A percentile compares a stretch with the other conserved stretches of the same genome.
phyloP scores from a whole-genome alignment of 2,797 vertebrate species.

The Philypnodon macrostomus region DNA sequence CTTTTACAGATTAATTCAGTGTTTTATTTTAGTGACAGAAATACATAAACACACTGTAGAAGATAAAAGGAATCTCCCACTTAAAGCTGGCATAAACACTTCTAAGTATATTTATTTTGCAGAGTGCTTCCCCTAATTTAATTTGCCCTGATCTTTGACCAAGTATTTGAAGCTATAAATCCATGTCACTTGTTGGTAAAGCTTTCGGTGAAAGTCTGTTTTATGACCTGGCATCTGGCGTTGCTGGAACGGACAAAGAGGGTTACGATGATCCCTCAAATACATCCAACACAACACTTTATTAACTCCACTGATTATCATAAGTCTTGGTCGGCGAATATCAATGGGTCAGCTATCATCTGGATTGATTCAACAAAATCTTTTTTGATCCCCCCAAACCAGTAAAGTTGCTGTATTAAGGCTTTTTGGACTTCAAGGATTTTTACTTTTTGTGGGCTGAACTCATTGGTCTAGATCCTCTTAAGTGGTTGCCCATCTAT shows the following conservation, averaged over 20 bases:
- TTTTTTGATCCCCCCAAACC: slow-evolving; percentile 72
- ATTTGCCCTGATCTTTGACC: slow-evolving; percentile 46
- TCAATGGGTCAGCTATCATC: slow-evolving; percentile 76
- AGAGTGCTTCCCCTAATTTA: slow-evolving; percentile 46
- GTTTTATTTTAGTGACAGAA: neutral
- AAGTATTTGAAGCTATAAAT: slow-evolving; percentile 49
- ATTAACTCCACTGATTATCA: slow-evolving; percentile 69
- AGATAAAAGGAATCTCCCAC: neutral
- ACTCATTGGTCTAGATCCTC: slow-evolving; percentile 67
- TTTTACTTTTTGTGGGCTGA: slow-evolving; percentile 61
- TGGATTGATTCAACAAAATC: slow-evolving; percentile 77
- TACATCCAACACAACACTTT: slow-evolving; percentile 69
- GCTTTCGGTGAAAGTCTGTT: slow-evolving; percentile 36
- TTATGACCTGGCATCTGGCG: slow-evolving; percentile 36
- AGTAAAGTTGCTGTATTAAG: slow-evolving; percentile 70
- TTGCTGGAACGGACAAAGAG: slow-evolving; percentile 60
- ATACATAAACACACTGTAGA: neutral
- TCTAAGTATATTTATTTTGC: slow-evolving; percentile 25
- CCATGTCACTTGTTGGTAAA: slow-evolving; percentile 33
- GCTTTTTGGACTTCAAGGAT: slow-evolving; percentile 64
- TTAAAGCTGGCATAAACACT: no score
- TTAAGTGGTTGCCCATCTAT: slow-evolving; percentile 69
- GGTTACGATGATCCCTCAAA: slow-evolving; percentile 62
- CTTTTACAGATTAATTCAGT: neutral
- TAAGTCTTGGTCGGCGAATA: slow-evolving; percentile 75